Evolutionary conservation across 2,888 invertebrate genomes (phyloP).

Genomic region (Gonocerus acuteangulatus): DNA sequence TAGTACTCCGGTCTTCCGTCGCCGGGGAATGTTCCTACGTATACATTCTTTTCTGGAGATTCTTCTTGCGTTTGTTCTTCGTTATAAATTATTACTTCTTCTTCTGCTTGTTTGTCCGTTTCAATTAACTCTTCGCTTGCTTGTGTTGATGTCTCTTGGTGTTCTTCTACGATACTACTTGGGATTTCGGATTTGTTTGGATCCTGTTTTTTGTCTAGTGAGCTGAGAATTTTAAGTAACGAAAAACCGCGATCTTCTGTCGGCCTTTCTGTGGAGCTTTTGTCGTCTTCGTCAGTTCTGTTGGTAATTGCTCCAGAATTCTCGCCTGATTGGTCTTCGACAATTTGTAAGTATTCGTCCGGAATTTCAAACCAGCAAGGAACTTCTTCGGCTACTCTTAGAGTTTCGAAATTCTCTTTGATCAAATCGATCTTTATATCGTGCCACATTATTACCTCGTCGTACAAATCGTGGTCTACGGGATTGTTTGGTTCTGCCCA

Average conservation of each 20-base stretch:
- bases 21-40: constrained; percentile 9
- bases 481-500: constrained; percentile 43
- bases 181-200: no score
- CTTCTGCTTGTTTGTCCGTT: background rate
- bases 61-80: background rate
- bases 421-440: constrained; percentile 17
- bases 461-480: constrained; percentile 38
- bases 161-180: no score
- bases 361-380: constrained; percentile 17
- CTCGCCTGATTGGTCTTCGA: background rate
- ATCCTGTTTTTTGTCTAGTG: no score
- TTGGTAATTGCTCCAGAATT: background rate
- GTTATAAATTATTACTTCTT: no score
- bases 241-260: no score
- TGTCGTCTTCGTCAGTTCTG: no score
- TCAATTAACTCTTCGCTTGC: no score
- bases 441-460: constrained; percentile 27
- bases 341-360: background rate
- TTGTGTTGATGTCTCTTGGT: no score
- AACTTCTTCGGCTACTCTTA: constrained; percentile 1
- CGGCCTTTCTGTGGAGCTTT: no score
- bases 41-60: background rate
- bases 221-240: no score
- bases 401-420: background rate
- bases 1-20: background rate